A percentile compares a stretch with the other conserved stretches of the same genome.
These are phyloP conservation scores for Epirrita christyi DNA, from an alignment of 2,888 invertebrate species.

Conservation along the genomic window DNA sequence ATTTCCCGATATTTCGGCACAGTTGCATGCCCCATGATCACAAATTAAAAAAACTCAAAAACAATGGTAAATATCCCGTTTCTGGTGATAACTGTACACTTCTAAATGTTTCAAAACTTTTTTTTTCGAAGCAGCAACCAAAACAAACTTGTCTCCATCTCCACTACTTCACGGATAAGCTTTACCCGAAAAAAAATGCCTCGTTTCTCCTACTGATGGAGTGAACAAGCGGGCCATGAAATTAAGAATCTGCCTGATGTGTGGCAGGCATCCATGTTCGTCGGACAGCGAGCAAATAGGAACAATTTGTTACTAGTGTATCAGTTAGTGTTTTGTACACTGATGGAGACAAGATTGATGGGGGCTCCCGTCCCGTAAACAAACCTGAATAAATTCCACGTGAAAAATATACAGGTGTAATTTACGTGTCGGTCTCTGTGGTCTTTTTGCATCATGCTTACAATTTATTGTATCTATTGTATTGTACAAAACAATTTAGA, in stretches of 20 bases:
- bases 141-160: slow-evolving; percentile 9
- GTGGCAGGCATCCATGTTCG: slow-evolving; percentile 51
- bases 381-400: slow-evolving; percentile 29
- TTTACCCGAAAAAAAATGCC: slow-evolving; percentile 28
- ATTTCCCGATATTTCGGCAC: too few relatives aligned
- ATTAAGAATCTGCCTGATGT: slow-evolving; percentile 71
- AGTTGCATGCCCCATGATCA: too few relatives aligned
- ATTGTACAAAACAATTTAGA: slow-evolving; percentile 1
- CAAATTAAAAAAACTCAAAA: too few relatives aligned
- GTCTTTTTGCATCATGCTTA: slow-evolving; percentile 23
- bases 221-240: slow-evolving; percentile 70
- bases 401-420: slow-evolving; percentile 29
- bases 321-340: slow-evolving; percentile 50
- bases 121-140: slow-evolving; percentile 2
- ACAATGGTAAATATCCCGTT: too few relatives aligned
- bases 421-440: slow-evolving; percentile 15
- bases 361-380: slow-evolving; percentile 38
- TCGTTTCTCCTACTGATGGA: slow-evolving; percentile 40
- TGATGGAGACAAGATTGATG: slow-evolving; percentile 53
- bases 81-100: too few relatives aligned
- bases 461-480: slow-evolving; percentile 17
- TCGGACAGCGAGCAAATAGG: slow-evolving; percentile 70
- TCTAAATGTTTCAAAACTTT: slow-evolving; percentile 2
- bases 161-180: slow-evolving; percentile 11
- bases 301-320: slow-evolving; percentile 64